Base-by-base conservation (phyloP, 1,140 invertebrate genomes). In the Brachystomella parvula region DNA sequence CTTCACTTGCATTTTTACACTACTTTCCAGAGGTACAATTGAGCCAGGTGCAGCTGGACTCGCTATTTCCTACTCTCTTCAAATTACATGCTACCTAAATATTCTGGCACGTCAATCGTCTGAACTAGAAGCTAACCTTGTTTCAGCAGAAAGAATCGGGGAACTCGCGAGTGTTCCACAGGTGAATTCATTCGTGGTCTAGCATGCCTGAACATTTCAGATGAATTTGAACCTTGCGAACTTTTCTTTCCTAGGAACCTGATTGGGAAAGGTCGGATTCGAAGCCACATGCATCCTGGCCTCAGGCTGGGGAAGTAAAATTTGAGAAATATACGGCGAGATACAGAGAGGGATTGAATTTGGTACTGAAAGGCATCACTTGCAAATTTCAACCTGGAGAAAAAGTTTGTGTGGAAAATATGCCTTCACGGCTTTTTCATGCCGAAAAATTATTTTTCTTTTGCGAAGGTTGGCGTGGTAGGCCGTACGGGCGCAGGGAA, bases 341-440 rank as follows among this genome's bases (percentile, higher is more conserved):
- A n/a, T 82, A 82, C 66, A 67, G 81, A 24, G 73, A 75, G 74
- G 89, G 89, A 21, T 76, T 92, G 17, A 89, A 92, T 65, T 80
- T 92, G n/a, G 92, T 93, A 1, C 68, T 83, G 0, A 77, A 78
- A 60, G 75, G 75, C 30, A 75, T 83, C 17, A 74, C 70, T 61
- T 76, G 76, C 62, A 61, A 74, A 17, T 76, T 84, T 30, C 65
- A 75, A 24, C 58, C 75, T 6, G 74, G 75, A 47, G 78, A 82
- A 73, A 79, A 79, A 64, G 76, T 81, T 19, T 19, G 49, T 19
- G 6, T 44, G 24, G 63, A 75, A 71, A 59, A 70, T 44, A 62
- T 15, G 12, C 17, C 17, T 35, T 57, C 60, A 28, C 6, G 2
- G 2, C 0, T 33, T 28, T 29, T 47, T 62, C 2, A 2, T 26